Percentiles rank a stretch among this genome's conserved stretches.
Conservation (phyloP, 2,888 invertebrate genomes). For the Philereme transversata region DNA sequence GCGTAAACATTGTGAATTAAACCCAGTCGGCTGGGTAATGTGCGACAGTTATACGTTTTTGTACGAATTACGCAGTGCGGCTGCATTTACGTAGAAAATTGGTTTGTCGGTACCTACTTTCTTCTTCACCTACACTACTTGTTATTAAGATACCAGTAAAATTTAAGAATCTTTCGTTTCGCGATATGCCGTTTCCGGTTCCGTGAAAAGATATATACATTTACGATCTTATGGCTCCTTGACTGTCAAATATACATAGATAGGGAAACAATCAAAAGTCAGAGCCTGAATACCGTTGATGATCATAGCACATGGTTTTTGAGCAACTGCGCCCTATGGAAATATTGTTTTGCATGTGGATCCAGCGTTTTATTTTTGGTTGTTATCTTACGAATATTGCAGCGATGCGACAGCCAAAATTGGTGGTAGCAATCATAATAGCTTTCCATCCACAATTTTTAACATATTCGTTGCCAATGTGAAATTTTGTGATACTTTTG, state of each 20-base stretch:
- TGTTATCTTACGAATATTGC: slow-evolving; percentile 23
- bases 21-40: slow-evolving; percentile 61
- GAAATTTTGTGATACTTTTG: too few species aligned
- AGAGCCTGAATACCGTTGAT: neutral
- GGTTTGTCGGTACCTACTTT: neutral
- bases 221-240: too few species aligned
- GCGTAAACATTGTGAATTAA: slow-evolving; percentile 70
- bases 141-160: too few species aligned
- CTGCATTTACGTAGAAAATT: slow-evolving; percentile 14
- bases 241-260: too few species aligned
- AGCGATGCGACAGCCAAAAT: slow-evolving; percentile 9
- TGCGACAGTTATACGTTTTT: slow-evolving; percentile 49
- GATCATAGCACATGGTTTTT: neutral
- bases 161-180: too few species aligned
- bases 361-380: slow-evolving; percentile 23
- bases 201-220: too few species aligned
- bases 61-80: slow-evolving; percentile 30
- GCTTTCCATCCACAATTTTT: neutral
- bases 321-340: slow-evolving; percentile 9
- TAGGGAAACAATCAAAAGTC: too few species aligned
- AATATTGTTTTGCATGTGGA: slow-evolving; percentile 27
- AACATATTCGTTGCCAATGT: too few species aligned
- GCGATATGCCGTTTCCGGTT: too few species aligned
- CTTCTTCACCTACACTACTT: too few species aligned
- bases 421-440: neutral